Conservation (phyloP, 2,113 vertebrate genomes). For the Xiphophorus couchianus region DNA sequence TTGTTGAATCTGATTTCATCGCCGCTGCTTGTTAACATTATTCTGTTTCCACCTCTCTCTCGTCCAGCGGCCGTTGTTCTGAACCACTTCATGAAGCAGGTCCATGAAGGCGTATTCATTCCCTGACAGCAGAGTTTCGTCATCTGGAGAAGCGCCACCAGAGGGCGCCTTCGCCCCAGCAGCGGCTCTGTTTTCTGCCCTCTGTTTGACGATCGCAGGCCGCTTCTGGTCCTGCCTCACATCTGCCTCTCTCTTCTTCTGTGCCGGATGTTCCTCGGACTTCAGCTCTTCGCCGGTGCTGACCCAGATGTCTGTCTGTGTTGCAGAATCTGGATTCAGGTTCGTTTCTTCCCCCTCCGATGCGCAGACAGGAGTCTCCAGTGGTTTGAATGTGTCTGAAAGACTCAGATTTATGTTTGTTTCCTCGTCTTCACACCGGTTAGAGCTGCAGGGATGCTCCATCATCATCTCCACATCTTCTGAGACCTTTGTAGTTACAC, state of each 20-base stretch:
- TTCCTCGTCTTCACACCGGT: neutral
- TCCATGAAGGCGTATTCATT: conserved; percentile 74
- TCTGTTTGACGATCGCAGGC: neutral
- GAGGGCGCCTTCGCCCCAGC: conserved; percentile 37
- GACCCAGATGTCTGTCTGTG: no score
- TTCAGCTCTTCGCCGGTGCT: neutral
- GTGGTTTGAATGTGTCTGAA: neutral
- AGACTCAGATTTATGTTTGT: neutral
- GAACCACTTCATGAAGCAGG: conserved; percentile 82
- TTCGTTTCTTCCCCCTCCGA: neutral
- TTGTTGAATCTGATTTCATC: neutral
- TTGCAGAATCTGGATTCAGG: neutral
- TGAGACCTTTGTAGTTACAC: neutral
- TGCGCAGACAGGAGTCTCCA: neutral
- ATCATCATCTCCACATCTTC: neutral
- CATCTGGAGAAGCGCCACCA: conserved; percentile 60
- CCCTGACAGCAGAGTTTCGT: conserved; percentile 60
- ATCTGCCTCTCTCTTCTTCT: neutral
- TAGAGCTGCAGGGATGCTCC: rapidly evolving
- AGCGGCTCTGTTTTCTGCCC: neutral
- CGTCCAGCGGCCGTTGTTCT: conserved; percentile 84
- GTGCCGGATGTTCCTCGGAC: neutral
- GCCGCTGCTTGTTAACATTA: conserved; percentile 57
- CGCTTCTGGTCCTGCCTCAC: neutral
- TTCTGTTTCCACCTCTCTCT: conserved; percentile 79